phyloP scores from a whole-genome alignment of 1,140 invertebrate species.

The Cyrtorhinus lividipennis region DNA sequence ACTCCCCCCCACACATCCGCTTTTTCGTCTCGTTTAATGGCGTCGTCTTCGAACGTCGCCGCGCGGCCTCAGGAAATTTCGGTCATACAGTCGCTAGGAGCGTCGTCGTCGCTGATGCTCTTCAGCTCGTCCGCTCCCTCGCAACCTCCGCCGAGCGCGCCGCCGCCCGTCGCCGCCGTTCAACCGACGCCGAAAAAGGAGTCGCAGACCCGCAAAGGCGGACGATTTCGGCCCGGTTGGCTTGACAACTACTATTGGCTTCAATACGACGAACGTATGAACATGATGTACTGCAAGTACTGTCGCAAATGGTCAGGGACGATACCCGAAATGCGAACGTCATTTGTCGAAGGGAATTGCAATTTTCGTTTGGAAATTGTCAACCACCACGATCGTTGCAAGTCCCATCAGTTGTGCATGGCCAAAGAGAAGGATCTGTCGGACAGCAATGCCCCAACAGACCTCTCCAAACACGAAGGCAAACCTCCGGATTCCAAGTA shows the following conservation, averaged over 20 bases:
- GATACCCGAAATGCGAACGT: constrained; percentile 51
- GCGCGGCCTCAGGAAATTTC: constrained; percentile 31
- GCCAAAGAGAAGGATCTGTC: constrained; percentile 31
- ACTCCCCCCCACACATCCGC: constrained; percentile 21
- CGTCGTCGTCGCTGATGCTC: not conserved
- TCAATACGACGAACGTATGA: constrained; percentile 45
- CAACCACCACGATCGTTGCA: constrained; percentile 60
- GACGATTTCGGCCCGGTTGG: constrained; percentile 47
- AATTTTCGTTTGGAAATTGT: constrained; percentile 60
- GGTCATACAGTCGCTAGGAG: constrained; percentile 33
- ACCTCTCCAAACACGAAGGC: constrained; percentile 10
- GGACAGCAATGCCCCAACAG: not conserved
- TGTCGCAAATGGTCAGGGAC: constrained; percentile 53
- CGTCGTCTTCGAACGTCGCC: constrained; percentile 2
- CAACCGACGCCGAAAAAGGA: constrained; percentile 8
- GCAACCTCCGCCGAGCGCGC: constrained; percentile 4
- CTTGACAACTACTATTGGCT: constrained; percentile 49
- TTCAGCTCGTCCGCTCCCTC: not conserved
- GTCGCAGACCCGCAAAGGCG: constrained; percentile 35
- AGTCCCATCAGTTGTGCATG: constrained; percentile 50
- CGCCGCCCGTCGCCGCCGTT: constrained; percentile 12
- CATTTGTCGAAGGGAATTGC: constrained; percentile 55
- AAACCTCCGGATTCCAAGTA: constrained; percentile 11
- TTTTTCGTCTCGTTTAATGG: constrained; percentile 22
- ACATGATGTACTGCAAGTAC: constrained; percentile 56